Evolutionary conservation across 2,113 vertebrate genomes (phyloP).

Genomic region (Sclerurus mexicanus): DNA sequence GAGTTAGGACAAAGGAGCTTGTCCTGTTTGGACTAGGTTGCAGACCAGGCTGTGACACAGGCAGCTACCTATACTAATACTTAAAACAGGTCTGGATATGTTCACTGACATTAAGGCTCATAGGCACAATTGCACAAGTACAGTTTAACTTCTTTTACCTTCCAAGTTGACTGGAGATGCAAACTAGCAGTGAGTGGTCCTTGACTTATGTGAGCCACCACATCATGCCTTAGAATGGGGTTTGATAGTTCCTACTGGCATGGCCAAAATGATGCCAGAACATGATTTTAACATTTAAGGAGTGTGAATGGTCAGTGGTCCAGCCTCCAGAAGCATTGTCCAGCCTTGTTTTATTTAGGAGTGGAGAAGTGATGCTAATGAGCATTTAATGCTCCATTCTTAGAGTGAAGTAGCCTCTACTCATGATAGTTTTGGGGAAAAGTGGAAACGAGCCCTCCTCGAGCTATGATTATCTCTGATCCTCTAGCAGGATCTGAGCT

Average conservation of each 20-base stretch:
- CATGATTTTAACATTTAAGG: background rate
- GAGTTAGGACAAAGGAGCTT: background rate
- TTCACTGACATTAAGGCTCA: background rate
- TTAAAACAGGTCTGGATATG: background rate
- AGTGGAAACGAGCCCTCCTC: background rate
- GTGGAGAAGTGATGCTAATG: background rate
- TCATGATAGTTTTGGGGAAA: background rate
- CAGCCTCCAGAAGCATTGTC: background rate
- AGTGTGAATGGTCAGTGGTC: accelerated
- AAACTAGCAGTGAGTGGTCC: background rate
- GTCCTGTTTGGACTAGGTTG: background rate
- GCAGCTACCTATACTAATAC: background rate
- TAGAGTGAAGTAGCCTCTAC: background rate
- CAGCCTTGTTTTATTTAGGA: background rate
- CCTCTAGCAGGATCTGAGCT: background rate
- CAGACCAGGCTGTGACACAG: background rate
- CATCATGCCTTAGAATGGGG: accelerated
- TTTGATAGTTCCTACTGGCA: background rate
- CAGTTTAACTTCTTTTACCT: background rate
- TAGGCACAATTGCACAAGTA: background rate
- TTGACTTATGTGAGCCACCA: background rate
- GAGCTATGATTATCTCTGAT: background rate
- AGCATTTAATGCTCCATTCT: background rate
- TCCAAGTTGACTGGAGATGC: background rate
- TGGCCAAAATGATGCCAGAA: background rate